These are phyloP conservation scores for Mastigias papua DNA, from an alignment of 30 jellyfish, hydroid and myxozoan species.

Conservation along the genomic window DNA sequence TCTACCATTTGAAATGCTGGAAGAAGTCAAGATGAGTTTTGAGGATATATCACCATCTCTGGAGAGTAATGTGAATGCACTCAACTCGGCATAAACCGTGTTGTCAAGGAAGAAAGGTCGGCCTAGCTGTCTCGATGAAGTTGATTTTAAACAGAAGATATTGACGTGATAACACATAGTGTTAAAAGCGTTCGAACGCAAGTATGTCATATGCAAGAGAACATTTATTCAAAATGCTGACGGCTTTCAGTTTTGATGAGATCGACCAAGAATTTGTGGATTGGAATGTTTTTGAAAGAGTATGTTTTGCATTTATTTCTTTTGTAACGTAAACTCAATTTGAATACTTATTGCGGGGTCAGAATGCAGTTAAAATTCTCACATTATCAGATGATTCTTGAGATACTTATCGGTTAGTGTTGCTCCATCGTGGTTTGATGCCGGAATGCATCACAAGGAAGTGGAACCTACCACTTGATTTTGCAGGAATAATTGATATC, in stretches of 20 bases:
- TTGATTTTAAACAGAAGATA: constrained; percentile 26
- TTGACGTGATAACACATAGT: constrained; percentile 39
- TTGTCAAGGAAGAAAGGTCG: no score
- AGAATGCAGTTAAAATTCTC: background rate
- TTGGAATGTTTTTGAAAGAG: constrained; percentile 42
- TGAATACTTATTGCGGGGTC: background rate
- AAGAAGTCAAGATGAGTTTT: no score
- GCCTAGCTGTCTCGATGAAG: background rate
- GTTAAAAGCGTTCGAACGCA: background rate
- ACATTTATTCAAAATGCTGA: constrained; percentile 53
- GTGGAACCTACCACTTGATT: no score
- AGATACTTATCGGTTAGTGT: no score
- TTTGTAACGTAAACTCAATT: background rate
- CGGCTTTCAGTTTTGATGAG: constrained; percentile 68
- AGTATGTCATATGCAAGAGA: constrained; percentile 37
- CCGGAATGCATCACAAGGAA: no score
- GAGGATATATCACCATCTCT: no score
- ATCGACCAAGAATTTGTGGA: constrained; percentile 50
- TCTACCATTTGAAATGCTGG: no score
- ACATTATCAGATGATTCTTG: no score
- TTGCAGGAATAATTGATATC: no score
- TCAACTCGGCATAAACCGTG: no score
- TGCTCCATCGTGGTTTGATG: no score
- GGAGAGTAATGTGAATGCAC: no score
- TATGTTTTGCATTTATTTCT: background rate